Conservation (phyloP, 2,113 vertebrate species). For the Erpornis zantholeuca region DNA sequence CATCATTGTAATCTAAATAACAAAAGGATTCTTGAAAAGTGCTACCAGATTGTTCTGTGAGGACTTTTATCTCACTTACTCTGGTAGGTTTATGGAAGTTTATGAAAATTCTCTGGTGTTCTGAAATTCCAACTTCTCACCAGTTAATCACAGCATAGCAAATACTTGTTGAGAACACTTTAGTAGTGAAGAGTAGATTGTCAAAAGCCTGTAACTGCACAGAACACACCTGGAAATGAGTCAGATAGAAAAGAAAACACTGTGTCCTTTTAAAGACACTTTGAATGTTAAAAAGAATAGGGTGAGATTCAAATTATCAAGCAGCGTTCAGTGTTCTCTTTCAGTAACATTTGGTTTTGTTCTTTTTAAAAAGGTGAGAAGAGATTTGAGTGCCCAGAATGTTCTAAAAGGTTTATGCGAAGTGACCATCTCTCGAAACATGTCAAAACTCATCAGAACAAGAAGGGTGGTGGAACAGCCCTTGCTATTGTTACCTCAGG, state of each 20-base stretch:
- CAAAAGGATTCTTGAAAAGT: neutral
- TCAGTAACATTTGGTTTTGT: slow-evolving; percentile 22
- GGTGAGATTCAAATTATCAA: neutral
- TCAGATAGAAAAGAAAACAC: neutral
- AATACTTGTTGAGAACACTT: neutral
- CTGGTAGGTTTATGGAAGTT: neutral
- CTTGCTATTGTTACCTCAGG: slow-evolving; percentile 97
- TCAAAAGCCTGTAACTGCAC: neutral
- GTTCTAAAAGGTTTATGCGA: slow-evolving; percentile 98
- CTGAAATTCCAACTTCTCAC: neutral
- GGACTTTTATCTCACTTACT: neutral
- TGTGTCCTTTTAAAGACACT: neutral
- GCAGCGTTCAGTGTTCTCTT: neutral
- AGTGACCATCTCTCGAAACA: slow-evolving; percentile 99
- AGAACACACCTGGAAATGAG: neutral
- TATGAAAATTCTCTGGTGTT: neutral
- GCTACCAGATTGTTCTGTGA: neutral
- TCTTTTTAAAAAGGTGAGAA: slow-evolving; percentile 87
- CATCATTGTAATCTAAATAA: neutral
- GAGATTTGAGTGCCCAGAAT: slow-evolving; percentile 96
- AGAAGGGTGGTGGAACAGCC: slow-evolving; percentile 90
- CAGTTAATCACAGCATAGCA: neutral
- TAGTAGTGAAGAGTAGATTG: neutral
- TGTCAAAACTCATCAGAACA: slow-evolving; percentile 99
- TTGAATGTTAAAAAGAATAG: neutral